These are phyloP conservation scores for Dastarcus helophoroides DNA, from an alignment of 2,888 invertebrate species.

Conservation along the genomic window DNA sequence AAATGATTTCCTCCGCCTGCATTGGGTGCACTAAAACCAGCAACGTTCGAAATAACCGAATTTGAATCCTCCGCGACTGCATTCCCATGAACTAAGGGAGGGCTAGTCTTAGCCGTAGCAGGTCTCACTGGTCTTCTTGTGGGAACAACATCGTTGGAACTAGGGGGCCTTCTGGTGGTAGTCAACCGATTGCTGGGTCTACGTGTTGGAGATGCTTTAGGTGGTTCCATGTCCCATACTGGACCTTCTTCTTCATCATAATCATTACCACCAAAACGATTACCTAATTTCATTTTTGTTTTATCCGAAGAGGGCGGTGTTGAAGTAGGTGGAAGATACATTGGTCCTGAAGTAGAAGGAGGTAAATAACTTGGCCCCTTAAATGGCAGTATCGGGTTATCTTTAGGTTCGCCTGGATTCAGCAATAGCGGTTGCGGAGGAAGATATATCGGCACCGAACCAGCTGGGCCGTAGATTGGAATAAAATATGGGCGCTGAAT, in stretches of 20 bases:
- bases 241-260: slow-evolving; percentile 25
- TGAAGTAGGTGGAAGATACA: slow-evolving; percentile 8
- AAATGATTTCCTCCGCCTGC: neutral
- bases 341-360: slow-evolving; percentile 15
- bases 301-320: slow-evolving; percentile 9
- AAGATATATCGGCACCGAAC: slow-evolving; percentile 27
- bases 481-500: slow-evolving; percentile 31
- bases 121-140: slow-evolving; percentile 6
- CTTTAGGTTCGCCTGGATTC: slow-evolving; percentile 22
- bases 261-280: slow-evolving; percentile 17
- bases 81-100: slow-evolving; percentile 20
- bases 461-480: slow-evolving; percentile 27
- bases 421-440: slow-evolving; percentile 27
- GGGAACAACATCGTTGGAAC: too few relatives aligned
- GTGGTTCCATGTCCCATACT: slow-evolving; percentile 21
- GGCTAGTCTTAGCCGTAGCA: slow-evolving; percentile 16
- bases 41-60: too few relatives aligned
- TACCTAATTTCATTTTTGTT: slow-evolving; percentile 10
- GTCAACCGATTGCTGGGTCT: slow-evolving; percentile 13
- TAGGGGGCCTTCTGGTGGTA: slow-evolving; percentile 9
- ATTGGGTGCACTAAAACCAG: too few relatives aligned
- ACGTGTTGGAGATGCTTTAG: slow-evolving; percentile 11
- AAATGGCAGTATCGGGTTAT: slow-evolving; percentile 21
- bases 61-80: too few relatives aligned
- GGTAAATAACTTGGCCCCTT: slow-evolving; percentile 24